These are phyloP conservation scores for Ataeniobius toweri DNA, from an alignment of 2,797 vertebrate species.

Conservation along the genomic window DNA sequence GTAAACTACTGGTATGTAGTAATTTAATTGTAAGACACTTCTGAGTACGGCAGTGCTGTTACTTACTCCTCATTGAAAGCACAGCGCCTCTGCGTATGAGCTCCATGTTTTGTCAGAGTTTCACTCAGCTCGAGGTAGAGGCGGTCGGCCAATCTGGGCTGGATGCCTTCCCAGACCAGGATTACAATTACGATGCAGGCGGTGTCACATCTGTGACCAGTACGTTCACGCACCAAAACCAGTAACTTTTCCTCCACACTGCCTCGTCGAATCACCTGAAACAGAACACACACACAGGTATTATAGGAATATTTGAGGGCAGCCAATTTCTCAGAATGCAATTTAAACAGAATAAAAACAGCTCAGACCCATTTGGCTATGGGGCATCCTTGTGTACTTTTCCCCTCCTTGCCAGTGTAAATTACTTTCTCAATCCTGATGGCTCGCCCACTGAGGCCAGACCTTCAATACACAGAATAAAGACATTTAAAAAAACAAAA, in stretches of 20 bases:
- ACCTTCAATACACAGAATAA: constrained; percentile 76
- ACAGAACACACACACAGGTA: background rate
- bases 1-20: background rate
- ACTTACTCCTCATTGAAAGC: constrained; percentile 98
- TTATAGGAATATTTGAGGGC: background rate
- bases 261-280: constrained; percentile 91
- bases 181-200: constrained; percentile 94
- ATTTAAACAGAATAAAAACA: background rate
- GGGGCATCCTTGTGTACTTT: constrained; percentile 97
- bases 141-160: constrained; percentile 84
- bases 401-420: constrained; percentile 99
- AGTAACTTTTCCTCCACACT: constrained; percentile 92
- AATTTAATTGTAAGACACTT: background rate
- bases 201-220: constrained; percentile 88
- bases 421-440: constrained; percentile 96
- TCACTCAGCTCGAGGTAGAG: constrained; percentile 91
- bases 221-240: constrained; percentile 91
- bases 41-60: constrained; percentile 8
- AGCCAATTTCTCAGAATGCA: background rate
- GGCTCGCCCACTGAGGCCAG: constrained; percentile 89
- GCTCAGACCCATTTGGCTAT: constrained; percentile 98
- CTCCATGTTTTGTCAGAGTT: constrained; percentile 89
- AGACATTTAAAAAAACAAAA: constrained; percentile 26
- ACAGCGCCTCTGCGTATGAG: constrained; percentile 92
- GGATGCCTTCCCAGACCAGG: constrained; percentile 95